A percentile compares a stretch with the other conserved stretches of the same genome.
Conservation (phyloP, 2,888 invertebrate genomes). For the Dyspetes luteomarginatus region DNA sequence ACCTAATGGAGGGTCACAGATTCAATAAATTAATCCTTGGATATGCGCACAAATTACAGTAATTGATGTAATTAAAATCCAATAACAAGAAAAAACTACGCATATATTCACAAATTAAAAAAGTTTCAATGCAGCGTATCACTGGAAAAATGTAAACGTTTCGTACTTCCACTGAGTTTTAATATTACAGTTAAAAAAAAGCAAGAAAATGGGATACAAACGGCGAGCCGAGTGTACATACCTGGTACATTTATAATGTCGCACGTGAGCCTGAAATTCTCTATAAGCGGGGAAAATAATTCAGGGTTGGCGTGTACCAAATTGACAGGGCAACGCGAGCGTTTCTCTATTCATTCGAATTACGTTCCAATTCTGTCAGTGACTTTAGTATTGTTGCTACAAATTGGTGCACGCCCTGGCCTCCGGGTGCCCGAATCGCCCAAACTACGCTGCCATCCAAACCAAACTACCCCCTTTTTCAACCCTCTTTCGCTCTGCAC, state of each 20-base stretch:
- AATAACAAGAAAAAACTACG: background rate
- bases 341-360: constrained; percentile 81
- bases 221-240: background rate
- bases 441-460: constrained; percentile 23
- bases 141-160: background rate
- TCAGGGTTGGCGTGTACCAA: constrained; percentile 78
- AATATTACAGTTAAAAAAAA: constrained; percentile 37
- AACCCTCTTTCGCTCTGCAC: constrained; percentile 55
- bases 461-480: constrained; percentile 50
- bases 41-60: too few species aligned
- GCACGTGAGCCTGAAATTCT: constrained; percentile 1
- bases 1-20: too few species aligned
- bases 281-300: constrained; percentile 78
- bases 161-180: too few species aligned
- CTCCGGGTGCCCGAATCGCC: constrained; percentile 65
- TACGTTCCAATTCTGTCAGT: constrained; percentile 82
- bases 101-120: constrained; percentile 2
- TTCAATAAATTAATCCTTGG: too few species aligned
- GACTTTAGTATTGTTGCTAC: constrained; percentile 83
- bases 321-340: constrained; percentile 82
- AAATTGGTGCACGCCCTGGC: constrained; percentile 83
- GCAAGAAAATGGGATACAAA: background rate
- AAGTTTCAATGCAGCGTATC: constrained; percentile 14
- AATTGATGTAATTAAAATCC: too few species aligned
- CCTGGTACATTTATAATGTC: background rate